A percentile compares a stretch with the other conserved stretches of the same genome.
Evolutionary conservation across 2,113 vertebrate species (phyloP).

Genomic region (Passer montanus): DNA sequence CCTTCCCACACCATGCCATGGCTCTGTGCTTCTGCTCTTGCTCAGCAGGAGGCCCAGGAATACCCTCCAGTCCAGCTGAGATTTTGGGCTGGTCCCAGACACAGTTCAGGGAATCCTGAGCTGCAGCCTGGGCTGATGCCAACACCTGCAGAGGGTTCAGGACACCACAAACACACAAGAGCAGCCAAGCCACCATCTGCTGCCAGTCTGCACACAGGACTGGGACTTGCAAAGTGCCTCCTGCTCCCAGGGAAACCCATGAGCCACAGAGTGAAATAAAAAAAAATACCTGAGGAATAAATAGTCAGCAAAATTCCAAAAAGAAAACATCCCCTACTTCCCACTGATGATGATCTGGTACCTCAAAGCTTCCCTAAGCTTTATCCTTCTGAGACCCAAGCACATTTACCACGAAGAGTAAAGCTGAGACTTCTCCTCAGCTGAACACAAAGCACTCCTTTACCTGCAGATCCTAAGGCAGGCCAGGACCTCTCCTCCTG

Average conservation of each 20-base stretch:
- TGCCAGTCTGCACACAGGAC: background rate
- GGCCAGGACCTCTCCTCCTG: background rate
- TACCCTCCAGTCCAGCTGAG: background rate
- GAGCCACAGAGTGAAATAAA: background rate
- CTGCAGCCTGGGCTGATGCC: background rate
- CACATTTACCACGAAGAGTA: rapidly evolving
- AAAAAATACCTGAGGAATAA: background rate
- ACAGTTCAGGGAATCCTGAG: rapidly evolving
- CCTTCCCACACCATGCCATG: background rate
- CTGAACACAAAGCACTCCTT: background rate
- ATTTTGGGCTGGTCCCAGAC: background rate
- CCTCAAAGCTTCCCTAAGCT: background rate
- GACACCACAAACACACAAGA: background rate
- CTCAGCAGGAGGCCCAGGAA: background rate
- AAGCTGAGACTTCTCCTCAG: background rate
- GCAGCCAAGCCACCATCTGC: background rate
- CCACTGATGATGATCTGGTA: background rate
- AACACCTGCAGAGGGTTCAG: background rate
- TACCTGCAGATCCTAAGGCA: rapidly evolving
- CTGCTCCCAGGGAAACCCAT: background rate
- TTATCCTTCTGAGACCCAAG: background rate
- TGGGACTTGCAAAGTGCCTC: background rate
- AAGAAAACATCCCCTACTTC: background rate
- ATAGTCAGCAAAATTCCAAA: background rate
- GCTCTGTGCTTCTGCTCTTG: background rate